Percentiles rank a stretch among this genome's conserved stretches.
phyloP scores from a whole-genome alignment of 2,113 vertebrate genomes.

The Gnathonemus longibarbis region DNA sequence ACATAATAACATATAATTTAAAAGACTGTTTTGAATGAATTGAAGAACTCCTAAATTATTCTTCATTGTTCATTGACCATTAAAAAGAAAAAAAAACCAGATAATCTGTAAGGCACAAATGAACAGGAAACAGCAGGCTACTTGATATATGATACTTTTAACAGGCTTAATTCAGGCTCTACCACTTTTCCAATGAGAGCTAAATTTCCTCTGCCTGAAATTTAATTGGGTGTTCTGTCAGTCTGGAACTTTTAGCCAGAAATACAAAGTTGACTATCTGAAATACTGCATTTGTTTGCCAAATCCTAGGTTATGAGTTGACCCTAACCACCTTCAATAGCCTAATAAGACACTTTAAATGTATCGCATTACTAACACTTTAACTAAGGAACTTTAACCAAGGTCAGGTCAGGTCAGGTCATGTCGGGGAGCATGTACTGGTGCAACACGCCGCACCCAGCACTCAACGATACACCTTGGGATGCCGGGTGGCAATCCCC shows the following conservation, averaged over 20 bases:
- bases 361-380: not conserved
- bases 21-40: not conserved
- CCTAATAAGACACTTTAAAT: not conserved
- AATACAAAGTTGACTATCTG: not conserved
- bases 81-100: not conserved
- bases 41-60: not conserved
- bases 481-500: not conserved
- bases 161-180: not conserved
- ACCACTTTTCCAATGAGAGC: not conserved
- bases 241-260: not conserved
- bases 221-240: not conserved
- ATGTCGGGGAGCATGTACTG: not conserved
- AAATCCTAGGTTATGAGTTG: not conserved
- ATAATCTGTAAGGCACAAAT: not conserved
- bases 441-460: not conserved
- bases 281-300: not conserved
- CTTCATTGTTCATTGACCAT: slow-evolving; percentile 22
- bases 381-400: not conserved
- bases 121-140: not conserved
- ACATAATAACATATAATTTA: not conserved
- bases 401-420: not conserved
- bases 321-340: not conserved
- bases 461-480: not conserved
- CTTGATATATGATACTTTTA: not conserved
- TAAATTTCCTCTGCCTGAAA: not conserved